Percentiles rank a stretch among this genome's conserved stretches.
Evolutionary conservation across 2,888 invertebrate species (phyloP).

Genomic region (Heteromurus nitidus): DNA sequence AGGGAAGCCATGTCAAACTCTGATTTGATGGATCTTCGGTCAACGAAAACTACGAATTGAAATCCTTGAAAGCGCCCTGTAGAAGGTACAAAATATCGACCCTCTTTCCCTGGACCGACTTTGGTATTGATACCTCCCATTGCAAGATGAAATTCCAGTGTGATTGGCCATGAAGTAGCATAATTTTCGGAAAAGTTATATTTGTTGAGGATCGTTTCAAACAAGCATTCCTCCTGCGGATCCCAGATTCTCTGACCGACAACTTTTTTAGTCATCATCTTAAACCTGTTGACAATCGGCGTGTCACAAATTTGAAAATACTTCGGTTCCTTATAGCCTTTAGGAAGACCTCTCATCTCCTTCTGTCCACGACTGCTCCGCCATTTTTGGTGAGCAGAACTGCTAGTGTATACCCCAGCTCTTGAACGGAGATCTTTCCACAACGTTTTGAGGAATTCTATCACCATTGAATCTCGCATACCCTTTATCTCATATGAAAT

Average conservation of each 20-base stretch:
- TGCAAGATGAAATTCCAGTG: not conserved
- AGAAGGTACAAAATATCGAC: constrained; percentile 20
- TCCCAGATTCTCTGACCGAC: constrained; percentile 19
- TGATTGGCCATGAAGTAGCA: constrained; percentile 11
- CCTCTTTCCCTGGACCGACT: constrained; percentile 10
- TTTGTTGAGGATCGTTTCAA: constrained; percentile 22
- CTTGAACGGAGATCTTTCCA: too few relatives aligned
- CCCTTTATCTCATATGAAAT: too few relatives aligned
- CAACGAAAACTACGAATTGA: constrained; percentile 20
- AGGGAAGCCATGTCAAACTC: constrained; percentile 36
- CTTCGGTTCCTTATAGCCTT: too few relatives aligned
- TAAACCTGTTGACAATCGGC: not conserved
- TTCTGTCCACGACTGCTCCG: too few relatives aligned
- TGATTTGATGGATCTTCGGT: constrained; percentile 28
- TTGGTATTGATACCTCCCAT: not conserved
- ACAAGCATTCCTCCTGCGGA: constrained; percentile 23
- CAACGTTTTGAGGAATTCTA: too few relatives aligned
- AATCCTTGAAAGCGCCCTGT: constrained; percentile 44
- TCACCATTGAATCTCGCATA: too few relatives aligned
- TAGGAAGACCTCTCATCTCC: too few relatives aligned
- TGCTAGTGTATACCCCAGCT: too few relatives aligned
- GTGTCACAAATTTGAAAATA: too few relatives aligned
- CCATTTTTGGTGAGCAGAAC: too few relatives aligned
- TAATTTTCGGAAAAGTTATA: not conserved
- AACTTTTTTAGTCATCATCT: too few relatives aligned